Evolutionary conservation across 2,113 vertebrate species (phyloP), one percentile per base, ranked within the genome.

Genomic region (Pollachius pollachius): DNA sequence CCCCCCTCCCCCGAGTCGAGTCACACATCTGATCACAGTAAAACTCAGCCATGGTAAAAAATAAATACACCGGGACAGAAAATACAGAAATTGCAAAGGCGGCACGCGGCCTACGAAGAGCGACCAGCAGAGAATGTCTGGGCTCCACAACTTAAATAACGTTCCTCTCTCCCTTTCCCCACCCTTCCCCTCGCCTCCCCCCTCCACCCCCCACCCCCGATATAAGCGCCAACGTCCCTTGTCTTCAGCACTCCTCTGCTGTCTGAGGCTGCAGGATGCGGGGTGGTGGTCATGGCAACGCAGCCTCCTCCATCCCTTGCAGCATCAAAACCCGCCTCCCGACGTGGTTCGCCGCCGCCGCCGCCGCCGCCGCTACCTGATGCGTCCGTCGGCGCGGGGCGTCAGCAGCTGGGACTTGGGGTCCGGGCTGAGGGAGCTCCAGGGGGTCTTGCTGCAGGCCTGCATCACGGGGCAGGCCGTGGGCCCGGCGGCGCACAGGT

Each of bases 401-500:
- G 92, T 83, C 17, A 94, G 94, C 81, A 98, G 85, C 75, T 98
- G 95, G 0, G 97, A 96, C 78, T 99, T 99, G 81, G 96, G 97
- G 88, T 99, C 97, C 0, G 97, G 96, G 82, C 96, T 98, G 25
- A 96, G 89, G 58, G 97, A 97, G 87, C 97, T 99, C 97, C 97
- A 99, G 5, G 94, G 89, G 0, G 94, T 97, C 79, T 98, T 96
- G 68, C 92, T 75, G 34, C 97, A 99, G 69, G 92, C 82, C 89
- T 97, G 97, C 93, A 98, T 93, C 74, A 94, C 93, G 0, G 95
- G 95, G 77, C 97, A 99, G 74, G 94, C 92, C 0, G 91, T 94
- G 63, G 93, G 88, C 0, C 95, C 95, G 0, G 85, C 76, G 18
- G 93, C 76, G 58, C 97, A 99, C 71, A 98, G 5, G 76, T 98